A percentile compares a stretch with the other conserved stretches of the same genome.
These are phyloP conservation scores for Stenopsyche tienmushanensis DNA, from an alignment of 1,140 invertebrate species.

Conservation along the genomic window DNA sequence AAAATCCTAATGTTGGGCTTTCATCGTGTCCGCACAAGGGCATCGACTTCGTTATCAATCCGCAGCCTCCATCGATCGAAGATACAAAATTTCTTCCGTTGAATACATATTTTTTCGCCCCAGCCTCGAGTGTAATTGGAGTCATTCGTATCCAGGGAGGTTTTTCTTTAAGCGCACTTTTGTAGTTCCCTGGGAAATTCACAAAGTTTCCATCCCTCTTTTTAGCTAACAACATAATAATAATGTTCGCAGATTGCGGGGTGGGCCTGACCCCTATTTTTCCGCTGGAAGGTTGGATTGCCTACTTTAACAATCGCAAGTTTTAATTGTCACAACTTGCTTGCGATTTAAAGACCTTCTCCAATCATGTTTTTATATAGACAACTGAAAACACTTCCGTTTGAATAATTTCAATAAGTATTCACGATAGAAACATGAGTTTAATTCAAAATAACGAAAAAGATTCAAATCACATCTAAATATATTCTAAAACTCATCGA, in stretches of 20 bases:
- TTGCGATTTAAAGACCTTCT: slow-evolving; percentile 14
- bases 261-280: slow-evolving; percentile 9
- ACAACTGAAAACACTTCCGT: too few relatives aligned
- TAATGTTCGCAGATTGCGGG: slow-evolving; percentile 7
- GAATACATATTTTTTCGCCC: too few relatives aligned
- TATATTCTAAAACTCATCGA: too few relatives aligned
- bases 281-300: slow-evolving; percentile 8
- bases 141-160: background rate
- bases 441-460: too few relatives aligned
- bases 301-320: slow-evolving; percentile 21
- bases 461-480: too few relatives aligned
- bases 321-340: slow-evolving; percentile 26
- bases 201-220: slow-evolving; percentile 2
- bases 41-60: background rate
- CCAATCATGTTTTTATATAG: too few relatives aligned
- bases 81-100: too few relatives aligned
- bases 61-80: too few relatives aligned
- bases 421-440: too few relatives aligned
- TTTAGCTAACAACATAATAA: slow-evolving; percentile 19
- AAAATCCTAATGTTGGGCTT: background rate
- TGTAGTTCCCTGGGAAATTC: slow-evolving; percentile 8
- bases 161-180: slow-evolving; percentile 9
- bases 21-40: background rate
- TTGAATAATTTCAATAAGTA: too few relatives aligned
- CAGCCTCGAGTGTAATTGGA: slow-evolving; percentile 14